Evolutionary conservation across 2,113 vertebrate genomes (phyloP).

Genomic region (Porphyrio hochstetteri): DNA sequence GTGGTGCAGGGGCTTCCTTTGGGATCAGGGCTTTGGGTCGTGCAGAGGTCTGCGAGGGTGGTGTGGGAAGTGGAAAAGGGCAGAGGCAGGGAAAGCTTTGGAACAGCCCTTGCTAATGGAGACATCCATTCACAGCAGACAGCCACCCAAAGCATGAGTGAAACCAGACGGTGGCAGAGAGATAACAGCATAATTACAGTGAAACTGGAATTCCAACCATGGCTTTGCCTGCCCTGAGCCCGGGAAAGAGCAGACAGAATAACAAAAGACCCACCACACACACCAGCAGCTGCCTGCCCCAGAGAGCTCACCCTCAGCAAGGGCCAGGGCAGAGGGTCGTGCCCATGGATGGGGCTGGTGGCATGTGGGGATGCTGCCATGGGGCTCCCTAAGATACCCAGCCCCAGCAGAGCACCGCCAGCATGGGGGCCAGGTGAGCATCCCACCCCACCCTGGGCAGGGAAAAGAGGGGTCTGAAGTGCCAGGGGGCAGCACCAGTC

Average conservation of each 20-base stretch:
- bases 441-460: background rate
- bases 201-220: background rate
- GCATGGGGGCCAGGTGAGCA: background rate
- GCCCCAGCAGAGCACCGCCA: background rate
- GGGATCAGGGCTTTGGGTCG: fast-evolving
- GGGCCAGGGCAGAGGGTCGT: fast-evolving
- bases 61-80: background rate
- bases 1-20: fast-evolving
- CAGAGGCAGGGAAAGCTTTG: background rate
- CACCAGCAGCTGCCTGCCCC: background rate
- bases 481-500: background rate
- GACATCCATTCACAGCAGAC: background rate
- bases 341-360: background rate
- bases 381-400: fast-evolving
- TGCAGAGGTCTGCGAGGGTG: fast-evolving
- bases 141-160: background rate
- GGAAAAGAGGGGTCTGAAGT: background rate
- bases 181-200: slow-evolving; percentile 36
- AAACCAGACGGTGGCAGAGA: slow-evolving; percentile 41
- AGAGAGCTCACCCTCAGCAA: background rate
- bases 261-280: background rate
- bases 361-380: background rate
- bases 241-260: background rate
- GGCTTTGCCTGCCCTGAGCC: background rate
- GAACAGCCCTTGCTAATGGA: background rate